Evolutionary conservation across 2,797 vertebrate species (phyloP), one percentile per base, ranked within the genome.

Genomic region (Acanthornis magna): DNA sequence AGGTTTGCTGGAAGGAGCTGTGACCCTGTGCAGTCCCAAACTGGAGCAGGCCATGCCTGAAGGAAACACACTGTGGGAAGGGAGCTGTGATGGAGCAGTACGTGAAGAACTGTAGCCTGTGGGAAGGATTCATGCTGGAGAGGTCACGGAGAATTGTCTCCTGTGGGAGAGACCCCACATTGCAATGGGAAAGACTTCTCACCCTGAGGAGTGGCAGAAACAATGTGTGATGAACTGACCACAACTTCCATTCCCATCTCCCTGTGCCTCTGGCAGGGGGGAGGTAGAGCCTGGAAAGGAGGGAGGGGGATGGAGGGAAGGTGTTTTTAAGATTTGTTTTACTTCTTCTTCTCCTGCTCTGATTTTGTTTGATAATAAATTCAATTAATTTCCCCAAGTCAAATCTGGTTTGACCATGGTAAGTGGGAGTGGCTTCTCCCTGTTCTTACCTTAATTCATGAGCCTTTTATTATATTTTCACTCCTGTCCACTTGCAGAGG

Each of bases 261-360:
- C 29, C 47, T 43, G n/a, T 30, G 30, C 20, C 23, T 21, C 53
- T 40, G 29, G n/a, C n/a, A n/a, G n/a, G n/a, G n/a, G 4, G 7
- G 3, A 38, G 5, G 9, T 25, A n/a, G 19, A 45, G 29, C 9
- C 29, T 21, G 27, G 5, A 19, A 51, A 65, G 19, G 11, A 55
- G 27, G 7, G 4, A 36, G 16, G 1, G 15, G 5, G 4, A 20
- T 9, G 10, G 18, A 15, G 13, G 3, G 2, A 50, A 50, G 4
- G 11, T 45, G n/a, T 15, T 60, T 51, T 53, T 26, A 27, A 51
- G n/a, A 7, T 51, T 42, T 43, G 13, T 55, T 30, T 51, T 36
- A 50, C 7, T 66, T 48, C 9, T 70, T 25, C 19, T 23, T 36
- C 14, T 65, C 7, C 38, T 73, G 14, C 8, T 80, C 17, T 53